phyloP scores from a whole-genome alignment of 2,797 vertebrate species.

The Acanthurus leucopareius region DNA sequence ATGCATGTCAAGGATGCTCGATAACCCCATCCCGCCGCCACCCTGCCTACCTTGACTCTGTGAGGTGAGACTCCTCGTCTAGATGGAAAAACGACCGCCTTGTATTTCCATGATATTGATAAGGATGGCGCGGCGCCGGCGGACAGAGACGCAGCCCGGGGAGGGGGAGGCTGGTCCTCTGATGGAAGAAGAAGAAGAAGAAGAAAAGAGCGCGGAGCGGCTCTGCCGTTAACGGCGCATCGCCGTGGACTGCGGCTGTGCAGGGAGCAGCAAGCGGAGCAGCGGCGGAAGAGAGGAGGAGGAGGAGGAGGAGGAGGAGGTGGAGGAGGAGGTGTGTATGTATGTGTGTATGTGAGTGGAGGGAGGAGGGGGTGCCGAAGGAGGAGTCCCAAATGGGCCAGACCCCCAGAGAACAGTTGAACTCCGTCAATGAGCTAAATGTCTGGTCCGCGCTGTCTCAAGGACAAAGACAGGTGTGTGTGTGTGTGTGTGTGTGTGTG shows the following conservation, averaged over 20 bases:
- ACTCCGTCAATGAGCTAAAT: conserved; percentile 46
- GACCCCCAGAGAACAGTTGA: conserved; percentile 58
- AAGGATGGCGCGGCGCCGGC: conserved; percentile 66
- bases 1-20: conserved; percentile 50
- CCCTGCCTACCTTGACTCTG: conserved; percentile 81
- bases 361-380: conserved; percentile 42
- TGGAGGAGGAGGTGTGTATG: background rate
- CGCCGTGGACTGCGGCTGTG: conserved; percentile 83
- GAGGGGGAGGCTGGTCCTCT: conserved; percentile 42
- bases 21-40: conserved; percentile 7
- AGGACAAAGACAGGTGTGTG: conserved; percentile 56
- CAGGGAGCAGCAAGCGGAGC: conserved; percentile 61
- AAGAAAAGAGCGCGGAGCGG: conserved; percentile 62
- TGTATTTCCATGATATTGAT: conserved; percentile 72
- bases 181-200: conserved; percentile 40
- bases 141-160: conserved; percentile 64
- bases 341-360: background rate
- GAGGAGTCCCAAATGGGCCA: conserved; percentile 71
- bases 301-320: conserved; percentile 21
- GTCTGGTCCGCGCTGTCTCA: conserved; percentile 50
- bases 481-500: conserved; percentile 3
- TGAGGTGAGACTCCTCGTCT: conserved; percentile 76
- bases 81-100: conserved; percentile 71
- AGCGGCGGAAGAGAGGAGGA: conserved; percentile 33
- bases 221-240: conserved; percentile 77